These are phyloP conservation scores for Chaitophorus viminalis DNA, from an alignment of 2,888 invertebrate species.

Conservation along the genomic window DNA sequence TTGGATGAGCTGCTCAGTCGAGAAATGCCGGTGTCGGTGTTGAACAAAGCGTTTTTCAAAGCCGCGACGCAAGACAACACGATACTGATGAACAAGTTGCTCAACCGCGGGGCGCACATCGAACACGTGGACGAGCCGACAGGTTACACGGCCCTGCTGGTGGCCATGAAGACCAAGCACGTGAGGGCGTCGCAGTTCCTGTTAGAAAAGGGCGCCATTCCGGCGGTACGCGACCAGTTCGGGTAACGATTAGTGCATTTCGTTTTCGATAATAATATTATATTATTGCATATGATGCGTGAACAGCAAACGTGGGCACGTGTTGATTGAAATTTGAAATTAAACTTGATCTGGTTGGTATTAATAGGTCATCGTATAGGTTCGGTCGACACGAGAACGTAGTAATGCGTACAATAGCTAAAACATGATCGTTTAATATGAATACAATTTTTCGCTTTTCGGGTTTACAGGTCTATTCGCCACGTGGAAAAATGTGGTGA, in stretches of 20 bases:
- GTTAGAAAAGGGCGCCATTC: conserved; percentile 41
- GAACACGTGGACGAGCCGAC: background rate
- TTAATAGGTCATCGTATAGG: too few relatives aligned
- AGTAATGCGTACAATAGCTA: too few relatives aligned
- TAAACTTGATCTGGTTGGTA: too few relatives aligned
- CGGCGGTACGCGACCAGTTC: background rate
- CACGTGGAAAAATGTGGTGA: too few relatives aligned
- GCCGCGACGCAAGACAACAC: background rate
- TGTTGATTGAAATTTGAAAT: too few relatives aligned
- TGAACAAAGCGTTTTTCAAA: conserved; percentile 17
- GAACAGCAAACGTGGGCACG: too few relatives aligned
- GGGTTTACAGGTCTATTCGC: too few relatives aligned
- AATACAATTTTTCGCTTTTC: too few relatives aligned
- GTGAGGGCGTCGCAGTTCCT: background rate
- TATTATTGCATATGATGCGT: too few relatives aligned
- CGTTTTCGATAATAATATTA: too few relatives aligned
- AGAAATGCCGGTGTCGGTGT: background rate
- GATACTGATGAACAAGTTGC: conserved; percentile 37
- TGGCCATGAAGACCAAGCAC: background rate
- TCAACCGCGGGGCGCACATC: conserved; percentile 40
- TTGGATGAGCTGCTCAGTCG: conserved; percentile 7
- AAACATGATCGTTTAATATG: too few relatives aligned
- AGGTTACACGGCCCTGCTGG: background rate
- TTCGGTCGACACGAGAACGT: too few relatives aligned
- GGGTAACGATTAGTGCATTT: background rate